These are phyloP conservation scores for Dorcus parallelipipedus DNA, from an alignment of 2,888 invertebrate species.

Conservation along the genomic window DNA sequence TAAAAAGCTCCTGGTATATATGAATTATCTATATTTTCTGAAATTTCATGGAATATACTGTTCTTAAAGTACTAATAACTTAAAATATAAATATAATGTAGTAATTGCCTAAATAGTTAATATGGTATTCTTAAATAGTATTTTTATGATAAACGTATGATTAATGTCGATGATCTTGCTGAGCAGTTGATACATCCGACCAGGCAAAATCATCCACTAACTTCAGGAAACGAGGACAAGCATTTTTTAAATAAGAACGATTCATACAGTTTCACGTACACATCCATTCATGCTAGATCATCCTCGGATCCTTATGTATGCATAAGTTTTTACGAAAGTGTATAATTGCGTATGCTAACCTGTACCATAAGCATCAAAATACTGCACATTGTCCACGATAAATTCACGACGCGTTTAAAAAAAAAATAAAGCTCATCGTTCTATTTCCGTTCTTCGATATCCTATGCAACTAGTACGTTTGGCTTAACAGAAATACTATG, in stretches of 20 bases:
- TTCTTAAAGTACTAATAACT: slow-evolving; percentile 20
- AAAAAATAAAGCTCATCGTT: slow-evolving; percentile 7
- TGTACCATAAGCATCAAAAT: slow-evolving; percentile 30
- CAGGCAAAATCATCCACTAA: slow-evolving; percentile 31
- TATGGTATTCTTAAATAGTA: slow-evolving; percentile 21
- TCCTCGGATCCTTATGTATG: slow-evolving; percentile 40
- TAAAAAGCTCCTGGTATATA: neutral
- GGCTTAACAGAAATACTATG: too few species aligned
- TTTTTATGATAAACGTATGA: slow-evolving; percentile 6
- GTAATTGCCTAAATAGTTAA: slow-evolving; percentile 24
- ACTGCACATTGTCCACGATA: neutral
- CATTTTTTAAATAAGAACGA: slow-evolving; percentile 39
- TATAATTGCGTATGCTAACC: slow-evolving; percentile 25
- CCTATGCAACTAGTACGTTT: too few species aligned
- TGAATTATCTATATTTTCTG: slow-evolving; percentile 18
- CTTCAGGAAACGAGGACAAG: slow-evolving; percentile 47
- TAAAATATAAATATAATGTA: slow-evolving; percentile 19
- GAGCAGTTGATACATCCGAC: neutral
- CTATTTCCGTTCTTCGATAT: neutral
- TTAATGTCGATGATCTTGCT: slow-evolving; percentile 16
- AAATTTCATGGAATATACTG: slow-evolving; percentile 22
- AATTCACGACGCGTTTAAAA: slow-evolving; percentile 1
- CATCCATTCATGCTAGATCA: slow-evolving; percentile 32
- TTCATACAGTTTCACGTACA: slow-evolving; percentile 19
- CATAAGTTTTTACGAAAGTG: slow-evolving; percentile 6